Evolutionary conservation across 2,113 vertebrate species (phyloP).

Genomic region (Esox niger): DNA sequence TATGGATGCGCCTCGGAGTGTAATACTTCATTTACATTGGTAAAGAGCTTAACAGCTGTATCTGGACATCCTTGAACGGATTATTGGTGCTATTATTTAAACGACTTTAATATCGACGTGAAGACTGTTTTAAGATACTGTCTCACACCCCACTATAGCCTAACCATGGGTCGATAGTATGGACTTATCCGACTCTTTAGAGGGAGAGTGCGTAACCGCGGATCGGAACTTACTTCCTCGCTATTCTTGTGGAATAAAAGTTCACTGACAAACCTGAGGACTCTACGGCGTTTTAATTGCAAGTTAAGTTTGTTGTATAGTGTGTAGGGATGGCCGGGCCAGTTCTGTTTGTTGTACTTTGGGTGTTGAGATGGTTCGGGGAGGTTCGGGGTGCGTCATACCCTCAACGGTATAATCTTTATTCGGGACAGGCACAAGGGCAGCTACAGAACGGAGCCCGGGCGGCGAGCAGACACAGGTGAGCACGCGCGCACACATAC

Average conservation of each 20-base stretch:
- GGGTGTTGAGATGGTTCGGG: conserved; percentile 31
- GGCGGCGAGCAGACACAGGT: conserved; percentile 57
- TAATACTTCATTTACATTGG: not conserved
- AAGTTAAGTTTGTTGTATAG: not conserved
- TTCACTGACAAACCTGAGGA: conserved; percentile 3
- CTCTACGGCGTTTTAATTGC: not conserved
- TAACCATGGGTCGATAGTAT: conserved; percentile 33
- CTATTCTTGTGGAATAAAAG: conserved; percentile 25
- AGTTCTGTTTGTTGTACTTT: conserved; percentile 25
- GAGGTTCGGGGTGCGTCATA: conserved; percentile 31
- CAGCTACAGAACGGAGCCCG: conserved; percentile 39
- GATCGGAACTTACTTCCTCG: not conserved
- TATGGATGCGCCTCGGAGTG: not conserved
- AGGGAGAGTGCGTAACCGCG: conserved; percentile 17
- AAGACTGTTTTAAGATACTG: not conserved
- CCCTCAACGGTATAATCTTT: conserved; percentile 51
- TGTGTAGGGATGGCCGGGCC: conserved; percentile 47
- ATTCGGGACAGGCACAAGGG: conserved; percentile 39
- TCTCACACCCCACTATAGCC: not conserved
- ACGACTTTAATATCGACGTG: not conserved
- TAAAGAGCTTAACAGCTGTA: not conserved
- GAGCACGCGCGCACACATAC: conserved; percentile 1
- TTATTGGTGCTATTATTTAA: conserved; percentile 2
- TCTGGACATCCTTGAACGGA: not conserved
- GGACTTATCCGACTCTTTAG: conserved; percentile 14